phyloP scores from a whole-genome alignment of 2,888 invertebrate genomes.

The Cartodere bifasciata region DNA sequence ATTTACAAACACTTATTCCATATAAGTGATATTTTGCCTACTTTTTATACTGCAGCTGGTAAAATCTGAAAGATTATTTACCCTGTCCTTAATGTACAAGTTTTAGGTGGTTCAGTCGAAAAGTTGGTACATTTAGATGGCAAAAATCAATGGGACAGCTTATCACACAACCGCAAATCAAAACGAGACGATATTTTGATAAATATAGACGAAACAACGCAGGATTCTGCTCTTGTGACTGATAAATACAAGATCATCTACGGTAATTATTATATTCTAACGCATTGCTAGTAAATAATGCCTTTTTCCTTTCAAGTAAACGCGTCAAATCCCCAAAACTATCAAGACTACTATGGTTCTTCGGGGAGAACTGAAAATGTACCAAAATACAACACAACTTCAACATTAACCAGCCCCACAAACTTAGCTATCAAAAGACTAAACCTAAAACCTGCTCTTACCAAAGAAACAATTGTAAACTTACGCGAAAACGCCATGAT shows the following conservation, averaged over 20 bases:
- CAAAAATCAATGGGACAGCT: slow-evolving; percentile 29
- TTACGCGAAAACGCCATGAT: slow-evolving; percentile 16
- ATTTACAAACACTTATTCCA: slow-evolving; percentile 57
- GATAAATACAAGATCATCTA: slow-evolving; percentile 27
- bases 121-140: slow-evolving; percentile 29
- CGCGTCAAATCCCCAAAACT: slow-evolving; percentile 20
- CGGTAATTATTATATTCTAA: slow-evolving; percentile 16
- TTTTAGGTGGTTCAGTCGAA: slow-evolving; percentile 31
- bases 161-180: slow-evolving; percentile 18
- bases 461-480: slow-evolving; percentile 13
- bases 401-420: slow-evolving; percentile 20
- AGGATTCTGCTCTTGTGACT: slow-evolving; percentile 29
- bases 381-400: slow-evolving; percentile 20
- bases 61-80: slow-evolving; percentile 1
- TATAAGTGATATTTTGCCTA: slow-evolving; percentile 75
- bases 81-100: slow-evolving; percentile 1
- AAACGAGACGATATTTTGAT: slow-evolving; percentile 21
- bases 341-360: slow-evolving; percentile 23
- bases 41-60: slow-evolving; percentile 36
- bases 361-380: slow-evolving; percentile 18
- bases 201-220: slow-evolving; percentile 29
- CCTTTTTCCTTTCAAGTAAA: slow-evolving; percentile 2
- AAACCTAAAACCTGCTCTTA: slow-evolving; percentile 12
- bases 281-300: neutral
- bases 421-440: slow-evolving; percentile 23